Conservation (phyloP, 2,797 vertebrate species). For the Diceros bicornis region DNA sequence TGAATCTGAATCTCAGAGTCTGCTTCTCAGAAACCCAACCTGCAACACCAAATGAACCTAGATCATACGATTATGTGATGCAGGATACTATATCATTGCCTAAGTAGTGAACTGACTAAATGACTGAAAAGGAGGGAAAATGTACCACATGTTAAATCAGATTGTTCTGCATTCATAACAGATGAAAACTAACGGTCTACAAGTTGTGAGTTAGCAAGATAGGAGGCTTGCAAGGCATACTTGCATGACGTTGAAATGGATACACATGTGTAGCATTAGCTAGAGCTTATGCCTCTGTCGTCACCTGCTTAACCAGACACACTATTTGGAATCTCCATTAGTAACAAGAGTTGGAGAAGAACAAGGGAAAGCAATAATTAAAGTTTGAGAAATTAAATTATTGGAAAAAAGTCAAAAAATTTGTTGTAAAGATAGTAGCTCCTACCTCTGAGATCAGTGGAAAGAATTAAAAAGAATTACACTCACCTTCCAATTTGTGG, state of each 20-base stretch:
- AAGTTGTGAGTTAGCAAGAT: not conserved
- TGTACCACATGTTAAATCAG: not conserved
- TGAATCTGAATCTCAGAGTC: not conserved
- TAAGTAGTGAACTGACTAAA: not conserved
- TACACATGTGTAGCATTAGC: not conserved
- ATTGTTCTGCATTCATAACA: not conserved
- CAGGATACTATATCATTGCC: accelerated
- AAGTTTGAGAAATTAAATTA: not conserved
- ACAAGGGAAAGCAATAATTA: not conserved
- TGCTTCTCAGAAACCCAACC: not conserved
- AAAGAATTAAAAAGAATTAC: not conserved
- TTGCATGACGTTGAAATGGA: not conserved
- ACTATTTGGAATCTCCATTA: not conserved
- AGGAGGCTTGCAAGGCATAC: not conserved
- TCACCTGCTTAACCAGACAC: not conserved
- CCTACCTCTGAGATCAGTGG: not conserved
- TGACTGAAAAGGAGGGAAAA: not conserved
- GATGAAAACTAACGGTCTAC: not conserved
- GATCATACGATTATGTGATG: not conserved
- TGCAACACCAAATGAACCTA: not conserved
- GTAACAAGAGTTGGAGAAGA: not conserved
- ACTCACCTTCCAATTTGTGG: not conserved
- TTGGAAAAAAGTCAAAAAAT: not conserved
- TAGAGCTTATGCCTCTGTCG: not conserved
- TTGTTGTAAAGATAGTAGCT: not conserved